Conservation (phyloP, 2,113 vertebrate species). For the Dasyornis broadbenti region DNA sequence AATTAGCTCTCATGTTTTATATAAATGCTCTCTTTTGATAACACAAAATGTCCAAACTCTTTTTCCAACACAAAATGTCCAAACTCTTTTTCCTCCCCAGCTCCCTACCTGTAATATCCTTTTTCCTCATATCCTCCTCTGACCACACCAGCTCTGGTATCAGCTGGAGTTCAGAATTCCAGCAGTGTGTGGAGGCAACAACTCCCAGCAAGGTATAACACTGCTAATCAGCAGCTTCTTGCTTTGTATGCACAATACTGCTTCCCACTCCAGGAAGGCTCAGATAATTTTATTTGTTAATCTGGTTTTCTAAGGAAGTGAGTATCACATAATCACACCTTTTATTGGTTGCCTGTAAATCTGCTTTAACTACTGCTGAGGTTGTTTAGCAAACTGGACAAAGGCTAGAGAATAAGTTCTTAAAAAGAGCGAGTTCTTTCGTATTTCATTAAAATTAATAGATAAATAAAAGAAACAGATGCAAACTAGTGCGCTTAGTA, state of each 20-base stretch:
- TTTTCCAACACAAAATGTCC: background rate
- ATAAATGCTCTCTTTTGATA: background rate
- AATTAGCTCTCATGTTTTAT: background rate
- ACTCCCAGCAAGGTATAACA: background rate
- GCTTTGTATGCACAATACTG: background rate
- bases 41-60: background rate
- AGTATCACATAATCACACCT: background rate
- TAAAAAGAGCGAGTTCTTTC: background rate
- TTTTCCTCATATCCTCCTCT: background rate
- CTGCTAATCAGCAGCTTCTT: background rate
- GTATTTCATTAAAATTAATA: background rate
- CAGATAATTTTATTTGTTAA: background rate
- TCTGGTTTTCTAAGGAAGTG: background rate
- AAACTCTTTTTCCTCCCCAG: background rate
- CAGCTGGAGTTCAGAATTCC: background rate
- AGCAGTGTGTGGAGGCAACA: background rate
- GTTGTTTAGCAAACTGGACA: background rate
- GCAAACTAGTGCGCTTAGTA: background rate
- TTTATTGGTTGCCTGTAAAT: background rate
- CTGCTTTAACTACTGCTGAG: background rate
- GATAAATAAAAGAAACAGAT: background rate
- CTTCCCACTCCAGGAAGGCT: background rate
- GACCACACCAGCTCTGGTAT: background rate
- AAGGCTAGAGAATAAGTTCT: background rate
- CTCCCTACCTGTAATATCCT: background rate